These are phyloP conservation scores for Otis tarda DNA, from an alignment of 2,113 vertebrate species.

Conservation along the genomic window DNA sequence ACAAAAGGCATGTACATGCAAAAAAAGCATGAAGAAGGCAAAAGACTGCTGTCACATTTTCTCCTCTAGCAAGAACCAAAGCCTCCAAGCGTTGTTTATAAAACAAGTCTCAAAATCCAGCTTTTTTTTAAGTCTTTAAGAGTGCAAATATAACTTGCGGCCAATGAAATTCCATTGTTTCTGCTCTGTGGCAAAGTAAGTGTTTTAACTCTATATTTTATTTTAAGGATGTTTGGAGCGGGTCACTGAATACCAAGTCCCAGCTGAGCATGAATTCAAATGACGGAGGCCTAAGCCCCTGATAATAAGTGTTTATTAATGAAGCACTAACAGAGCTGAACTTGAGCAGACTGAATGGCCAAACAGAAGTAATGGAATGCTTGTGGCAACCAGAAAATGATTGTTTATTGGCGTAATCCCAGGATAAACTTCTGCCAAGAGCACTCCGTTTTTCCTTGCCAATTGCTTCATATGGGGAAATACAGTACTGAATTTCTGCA, in stretches of 20 bases:
- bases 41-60: neutral
- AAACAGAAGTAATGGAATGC: conserved; percentile 46
- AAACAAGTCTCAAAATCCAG: conserved; percentile 47
- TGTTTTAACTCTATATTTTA: conserved; percentile 1
- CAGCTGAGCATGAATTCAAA: conserved; percentile 32
- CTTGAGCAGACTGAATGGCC: conserved; percentile 34
- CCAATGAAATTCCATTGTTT: conserved; percentile 7
- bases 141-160: conserved; percentile 37
- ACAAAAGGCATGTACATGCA: neutral
- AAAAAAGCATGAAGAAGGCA: neutral
- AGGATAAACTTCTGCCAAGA: conserved; percentile 56
- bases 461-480: conserved; percentile 51
- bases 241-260: conserved; percentile 4
- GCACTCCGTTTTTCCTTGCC: conserved; percentile 13
- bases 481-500: conserved; percentile 46
- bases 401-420: conserved; percentile 57
- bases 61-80: neutral
- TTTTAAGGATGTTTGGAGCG: neutral
- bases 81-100: conserved; percentile 32
- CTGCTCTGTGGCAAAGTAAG: neutral
- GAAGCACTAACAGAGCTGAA: conserved; percentile 13
- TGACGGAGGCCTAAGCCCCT: conserved; percentile 21
- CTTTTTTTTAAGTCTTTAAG: conserved; percentile 34
- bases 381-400: conserved; percentile 65
- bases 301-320: conserved; percentile 59